A percentile compares a stretch with the other conserved stretches of the same genome.
phyloP scores from a whole-genome alignment of 1,140 invertebrate genomes.

The Apolygus lucorum region DNA sequence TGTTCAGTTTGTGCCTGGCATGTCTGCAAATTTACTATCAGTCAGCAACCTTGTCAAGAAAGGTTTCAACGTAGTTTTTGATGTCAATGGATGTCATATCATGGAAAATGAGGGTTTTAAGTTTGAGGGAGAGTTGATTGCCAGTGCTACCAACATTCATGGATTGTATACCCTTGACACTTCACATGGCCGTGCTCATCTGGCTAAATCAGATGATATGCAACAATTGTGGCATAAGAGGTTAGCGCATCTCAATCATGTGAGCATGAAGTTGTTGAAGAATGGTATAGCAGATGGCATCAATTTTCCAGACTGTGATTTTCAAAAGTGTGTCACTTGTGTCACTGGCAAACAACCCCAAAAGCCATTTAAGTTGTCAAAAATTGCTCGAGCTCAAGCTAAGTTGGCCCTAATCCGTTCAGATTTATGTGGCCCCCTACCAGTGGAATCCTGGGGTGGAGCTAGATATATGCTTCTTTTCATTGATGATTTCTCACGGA shows the following conservation, averaged over 20 bases:
- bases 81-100: no score
- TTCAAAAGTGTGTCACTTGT: background rate
- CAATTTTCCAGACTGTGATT: background rate
- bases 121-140: background rate
- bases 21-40: no score
- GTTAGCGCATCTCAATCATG: background rate
- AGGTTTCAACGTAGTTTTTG: no score
- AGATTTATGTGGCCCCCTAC: background rate
- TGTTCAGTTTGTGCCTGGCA: no score
- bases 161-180: background rate
- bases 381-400: background rate
- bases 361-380: background rate
- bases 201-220: constrained; percentile 1
- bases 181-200: background rate
- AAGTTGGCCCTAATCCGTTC: background rate
- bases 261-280: constrained; percentile 1
- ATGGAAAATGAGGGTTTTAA: no score
- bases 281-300: background rate
- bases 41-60: no score
- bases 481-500: background rate
- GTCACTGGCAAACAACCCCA: background rate
- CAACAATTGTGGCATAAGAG: background rate
- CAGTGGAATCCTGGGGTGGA: background rate
- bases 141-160: background rate
- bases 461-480: background rate